Conservation (phyloP, 2,113 vertebrate genomes). For the Jacana jacana region DNA sequence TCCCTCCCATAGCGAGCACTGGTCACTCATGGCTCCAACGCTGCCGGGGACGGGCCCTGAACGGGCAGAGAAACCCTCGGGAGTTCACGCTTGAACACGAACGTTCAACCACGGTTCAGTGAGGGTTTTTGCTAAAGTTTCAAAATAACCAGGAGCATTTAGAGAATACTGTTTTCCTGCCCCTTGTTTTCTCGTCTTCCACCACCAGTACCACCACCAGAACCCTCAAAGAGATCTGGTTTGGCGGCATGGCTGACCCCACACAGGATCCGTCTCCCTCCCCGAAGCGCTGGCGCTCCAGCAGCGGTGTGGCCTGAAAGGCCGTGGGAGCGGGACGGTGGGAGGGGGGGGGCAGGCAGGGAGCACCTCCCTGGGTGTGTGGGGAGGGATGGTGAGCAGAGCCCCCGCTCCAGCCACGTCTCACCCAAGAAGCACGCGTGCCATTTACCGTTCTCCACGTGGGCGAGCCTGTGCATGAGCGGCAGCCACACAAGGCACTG, state of each 20-base stretch:
- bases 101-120: neutral
- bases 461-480: constrained; percentile 96
- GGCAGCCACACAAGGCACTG: constrained; percentile 99
- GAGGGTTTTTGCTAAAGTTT: neutral
- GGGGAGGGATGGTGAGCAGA: accelerated
- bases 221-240: too few species aligned
- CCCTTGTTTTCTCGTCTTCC: neutral
- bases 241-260: too few species aligned
- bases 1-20: accelerated
- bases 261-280: too few species aligned
- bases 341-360: neutral
- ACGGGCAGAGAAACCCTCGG: neutral
- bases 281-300: too few species aligned
- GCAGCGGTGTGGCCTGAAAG: too few species aligned
- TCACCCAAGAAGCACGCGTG: neutral
- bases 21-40: neutral
- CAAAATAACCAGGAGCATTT: neutral
- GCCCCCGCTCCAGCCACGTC: neutral
- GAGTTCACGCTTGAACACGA: too few species aligned
- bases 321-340: neutral
- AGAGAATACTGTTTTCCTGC: neutral
- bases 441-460: constrained; percentile 92
- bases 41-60: neutral
- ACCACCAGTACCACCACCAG: too few species aligned
- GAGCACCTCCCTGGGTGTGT: accelerated